Percentiles rank a stretch among this genome's conserved stretches.
These are phyloP conservation scores for Tetrao urogallus DNA, from an alignment of 2,113 vertebrate genomes.

Conservation along the genomic window DNA sequence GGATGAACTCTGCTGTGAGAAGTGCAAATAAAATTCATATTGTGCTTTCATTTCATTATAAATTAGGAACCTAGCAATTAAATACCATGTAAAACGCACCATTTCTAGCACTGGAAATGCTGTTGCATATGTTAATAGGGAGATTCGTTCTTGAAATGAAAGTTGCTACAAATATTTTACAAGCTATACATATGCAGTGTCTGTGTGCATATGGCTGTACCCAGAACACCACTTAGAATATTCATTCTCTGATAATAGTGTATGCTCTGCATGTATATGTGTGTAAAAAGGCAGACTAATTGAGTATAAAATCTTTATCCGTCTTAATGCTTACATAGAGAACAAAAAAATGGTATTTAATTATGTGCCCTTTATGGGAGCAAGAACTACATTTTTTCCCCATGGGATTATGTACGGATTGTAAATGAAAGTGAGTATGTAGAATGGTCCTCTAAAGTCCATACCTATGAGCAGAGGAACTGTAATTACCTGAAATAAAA, in stretches of 20 bases:
- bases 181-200: background rate
- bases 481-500: background rate
- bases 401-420: background rate
- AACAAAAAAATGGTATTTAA: background rate
- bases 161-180: background rate
- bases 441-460: background rate
- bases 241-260: background rate
- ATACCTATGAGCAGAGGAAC: background rate
- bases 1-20: background rate
- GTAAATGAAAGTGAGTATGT: background rate
- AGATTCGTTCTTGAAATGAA: background rate
- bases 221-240: background rate
- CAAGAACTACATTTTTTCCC: background rate
- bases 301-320: background rate
- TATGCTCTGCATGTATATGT: background rate
- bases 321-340: background rate
- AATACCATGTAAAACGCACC: background rate
- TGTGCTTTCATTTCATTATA: background rate
- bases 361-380: background rate
- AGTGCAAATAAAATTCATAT: background rate
- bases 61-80: background rate
- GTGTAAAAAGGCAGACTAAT: background rate
- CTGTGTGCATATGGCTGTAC: background rate
- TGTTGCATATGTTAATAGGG: background rate
- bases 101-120: background rate